Percentiles rank a stretch among this genome's conserved stretches.
Evolutionary conservation across 2,888 invertebrate genomes (phyloP).

Genomic region (Machimus rusticus): DNA sequence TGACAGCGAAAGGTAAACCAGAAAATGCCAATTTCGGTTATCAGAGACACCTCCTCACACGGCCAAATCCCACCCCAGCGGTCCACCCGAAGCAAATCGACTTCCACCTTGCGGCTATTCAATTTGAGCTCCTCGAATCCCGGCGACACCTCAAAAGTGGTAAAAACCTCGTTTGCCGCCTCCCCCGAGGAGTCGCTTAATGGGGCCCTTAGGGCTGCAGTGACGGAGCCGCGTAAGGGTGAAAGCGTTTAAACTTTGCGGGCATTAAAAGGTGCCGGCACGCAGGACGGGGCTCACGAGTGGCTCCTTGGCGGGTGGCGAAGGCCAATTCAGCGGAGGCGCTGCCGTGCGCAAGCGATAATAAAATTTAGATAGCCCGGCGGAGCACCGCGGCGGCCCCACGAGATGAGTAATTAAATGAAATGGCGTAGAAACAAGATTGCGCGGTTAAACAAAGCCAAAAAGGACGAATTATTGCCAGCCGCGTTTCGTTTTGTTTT

Average conservation of each 20-base stretch:
- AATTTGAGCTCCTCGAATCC: not conserved
- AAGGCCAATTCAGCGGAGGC: not conserved
- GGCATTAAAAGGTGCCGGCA: conserved; percentile 15
- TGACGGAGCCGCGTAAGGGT: not conserved
- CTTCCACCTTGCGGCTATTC: not conserved
- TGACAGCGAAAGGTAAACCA: conserved; percentile 37
- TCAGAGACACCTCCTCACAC: not conserved
- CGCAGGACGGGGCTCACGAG: conserved; percentile 21
- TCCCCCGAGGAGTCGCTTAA: not conserved
- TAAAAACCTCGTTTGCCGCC: conserved; percentile 15
- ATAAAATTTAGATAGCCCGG: conserved; percentile 20
- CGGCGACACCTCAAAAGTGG: conserved; percentile 40
- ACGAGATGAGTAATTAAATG: conserved; percentile 49
- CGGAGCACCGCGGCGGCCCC: not conserved
- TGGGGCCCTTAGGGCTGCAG: not conserved
- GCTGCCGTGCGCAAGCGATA: conserved; percentile 1
- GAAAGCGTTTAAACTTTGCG: conserved; percentile 23
- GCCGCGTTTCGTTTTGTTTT: not conserved
- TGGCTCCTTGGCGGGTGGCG: not conserved
- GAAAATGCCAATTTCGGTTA: conserved; percentile 42
- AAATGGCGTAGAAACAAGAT: conserved; percentile 51
- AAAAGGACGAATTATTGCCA: conserved; percentile 44
- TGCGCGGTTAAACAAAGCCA: conserved; percentile 47
- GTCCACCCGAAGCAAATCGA: not conserved
- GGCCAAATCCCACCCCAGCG: not conserved